These are phyloP conservation scores for Eidolon helvum DNA, from an alignment of 2,113 vertebrate genomes.

Conservation along the genomic window DNA sequence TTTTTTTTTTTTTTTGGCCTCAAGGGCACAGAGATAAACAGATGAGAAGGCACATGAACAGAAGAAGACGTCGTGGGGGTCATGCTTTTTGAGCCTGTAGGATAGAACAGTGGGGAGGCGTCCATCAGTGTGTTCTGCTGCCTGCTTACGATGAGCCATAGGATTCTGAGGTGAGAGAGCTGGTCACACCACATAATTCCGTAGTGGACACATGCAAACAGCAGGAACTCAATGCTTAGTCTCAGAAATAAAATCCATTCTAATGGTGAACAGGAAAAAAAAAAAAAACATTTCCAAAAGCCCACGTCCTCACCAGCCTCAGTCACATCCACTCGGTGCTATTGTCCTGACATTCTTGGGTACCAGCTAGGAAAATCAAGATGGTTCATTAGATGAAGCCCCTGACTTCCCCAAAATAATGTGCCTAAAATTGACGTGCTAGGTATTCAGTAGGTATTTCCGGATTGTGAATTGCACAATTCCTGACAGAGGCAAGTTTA, in stretches of 20 bases:
- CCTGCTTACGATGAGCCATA: background rate
- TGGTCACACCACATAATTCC: background rate
- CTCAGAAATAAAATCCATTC: background rate
- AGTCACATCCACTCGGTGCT: accelerated
- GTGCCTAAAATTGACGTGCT: background rate
- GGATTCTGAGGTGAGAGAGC: background rate
- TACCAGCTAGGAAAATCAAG: background rate
- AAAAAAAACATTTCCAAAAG: background rate
- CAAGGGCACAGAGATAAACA: background rate
- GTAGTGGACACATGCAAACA: background rate
- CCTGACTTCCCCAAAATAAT: background rate
- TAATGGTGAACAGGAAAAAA: background rate
- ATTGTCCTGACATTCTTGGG: accelerated
- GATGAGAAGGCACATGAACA: background rate
- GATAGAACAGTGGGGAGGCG: no score
- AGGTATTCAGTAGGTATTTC: background rate
- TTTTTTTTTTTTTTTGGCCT: no score
- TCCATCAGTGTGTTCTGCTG: background rate
- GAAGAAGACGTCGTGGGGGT: background rate
- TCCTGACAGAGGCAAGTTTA: background rate
- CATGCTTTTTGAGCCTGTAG: background rate
- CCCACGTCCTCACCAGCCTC: background rate
- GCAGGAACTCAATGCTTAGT: background rate
- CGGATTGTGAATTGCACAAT: background rate
- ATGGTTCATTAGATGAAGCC: background rate